phyloP scores from a whole-genome alignment of 2,888 invertebrate genomes.

The Papilio protenor region DNA sequence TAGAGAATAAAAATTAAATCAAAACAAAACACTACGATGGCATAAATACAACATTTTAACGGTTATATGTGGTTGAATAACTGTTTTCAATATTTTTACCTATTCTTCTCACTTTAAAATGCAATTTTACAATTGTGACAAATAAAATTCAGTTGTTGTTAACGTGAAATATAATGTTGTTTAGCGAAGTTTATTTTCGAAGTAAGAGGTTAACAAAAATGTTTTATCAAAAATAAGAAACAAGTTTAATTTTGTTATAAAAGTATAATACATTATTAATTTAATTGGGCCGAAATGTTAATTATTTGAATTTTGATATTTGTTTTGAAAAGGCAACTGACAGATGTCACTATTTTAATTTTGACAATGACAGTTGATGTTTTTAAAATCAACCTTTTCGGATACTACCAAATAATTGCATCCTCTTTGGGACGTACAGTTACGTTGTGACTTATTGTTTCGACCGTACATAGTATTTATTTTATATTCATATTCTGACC shows the following conservation, averaged over 20 bases:
- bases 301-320: constrained; percentile 1
- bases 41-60: too few species aligned
- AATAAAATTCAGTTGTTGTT: too few species aligned
- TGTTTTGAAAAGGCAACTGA: background rate
- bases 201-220: too few species aligned
- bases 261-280: background rate
- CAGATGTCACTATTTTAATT: constrained; percentile 4
- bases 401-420: background rate
- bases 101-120: too few species aligned
- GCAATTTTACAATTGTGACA: too few species aligned
- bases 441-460: background rate
- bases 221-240: background rate
- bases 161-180: too few species aligned
- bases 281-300: background rate
- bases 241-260: background rate
- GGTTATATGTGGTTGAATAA: too few species aligned
- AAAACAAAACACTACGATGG: background rate
- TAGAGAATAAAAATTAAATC: constrained; percentile 47
- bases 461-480: too few species aligned
- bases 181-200: too few species aligned
- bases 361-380: background rate
- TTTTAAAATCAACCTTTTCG: background rate
- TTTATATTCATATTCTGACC: too few species aligned
- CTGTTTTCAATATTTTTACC: too few species aligned
- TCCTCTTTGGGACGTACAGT: too few species aligned